Conservation (phyloP, 2,113 vertebrate genomes). For the Octodon degus region DNA sequence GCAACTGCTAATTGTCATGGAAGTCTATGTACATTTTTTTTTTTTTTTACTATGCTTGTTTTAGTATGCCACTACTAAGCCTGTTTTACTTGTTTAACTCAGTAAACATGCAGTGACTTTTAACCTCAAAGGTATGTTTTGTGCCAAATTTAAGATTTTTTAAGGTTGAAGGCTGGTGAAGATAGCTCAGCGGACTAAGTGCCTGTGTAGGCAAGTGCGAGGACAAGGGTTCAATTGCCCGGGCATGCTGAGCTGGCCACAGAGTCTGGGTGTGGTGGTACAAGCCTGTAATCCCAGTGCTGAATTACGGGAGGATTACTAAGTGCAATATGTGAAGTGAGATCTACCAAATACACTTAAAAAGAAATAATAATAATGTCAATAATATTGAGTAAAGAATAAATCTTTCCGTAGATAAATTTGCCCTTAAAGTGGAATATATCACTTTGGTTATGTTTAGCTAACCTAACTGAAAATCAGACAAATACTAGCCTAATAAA, state of each 20-base stretch:
- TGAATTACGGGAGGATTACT: too few species aligned
- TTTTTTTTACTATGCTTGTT: neutral
- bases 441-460: conserved; percentile 47
- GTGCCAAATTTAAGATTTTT: conserved; percentile 56
- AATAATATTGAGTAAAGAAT: conserved; percentile 49
- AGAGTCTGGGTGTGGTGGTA: too few species aligned
- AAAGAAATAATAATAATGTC: neutral
- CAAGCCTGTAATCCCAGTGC: too few species aligned
- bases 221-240: too few species aligned
- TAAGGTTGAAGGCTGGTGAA: neutral
- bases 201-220: too few species aligned
- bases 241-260: too few species aligned
- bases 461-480: conserved; percentile 39
- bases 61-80: neutral
- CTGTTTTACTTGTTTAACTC: conserved; percentile 56
- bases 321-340: too few species aligned
- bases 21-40: neutral
- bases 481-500: conserved; percentile 44
- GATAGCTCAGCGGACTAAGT: too few species aligned
- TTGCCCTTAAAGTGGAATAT: conserved; percentile 29
- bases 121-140: conserved; percentile 39
- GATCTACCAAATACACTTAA: too few species aligned
- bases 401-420: conserved; percentile 53
- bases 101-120: conserved; percentile 34
- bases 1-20: conserved; percentile 52